Evolutionary conservation across 23 tunicate species (phyloP).

Genomic region (Corella eumyota): DNA sequence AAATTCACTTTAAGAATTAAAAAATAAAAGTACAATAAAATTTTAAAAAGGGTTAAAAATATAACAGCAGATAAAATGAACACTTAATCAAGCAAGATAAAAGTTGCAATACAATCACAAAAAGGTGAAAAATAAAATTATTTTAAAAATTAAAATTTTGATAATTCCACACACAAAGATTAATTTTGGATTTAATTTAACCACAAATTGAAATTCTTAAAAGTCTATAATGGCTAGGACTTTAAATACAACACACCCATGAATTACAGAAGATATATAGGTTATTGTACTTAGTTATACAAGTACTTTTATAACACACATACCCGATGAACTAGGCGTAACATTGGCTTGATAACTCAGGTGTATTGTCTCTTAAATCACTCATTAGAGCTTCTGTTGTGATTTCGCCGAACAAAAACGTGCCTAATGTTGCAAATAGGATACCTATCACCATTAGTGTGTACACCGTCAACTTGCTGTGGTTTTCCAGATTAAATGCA

Average conservation of each 20-base stretch:
- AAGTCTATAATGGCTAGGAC: background rate
- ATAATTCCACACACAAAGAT: no score
- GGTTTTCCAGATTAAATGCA: conserved; percentile 1
- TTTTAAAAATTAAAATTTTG: no score
- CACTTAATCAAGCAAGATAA: no score
- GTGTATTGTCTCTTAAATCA: conserved; percentile 7
- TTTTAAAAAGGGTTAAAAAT: no score
- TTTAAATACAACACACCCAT: background rate
- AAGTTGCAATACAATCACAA: no score
- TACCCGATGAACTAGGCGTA: background rate
- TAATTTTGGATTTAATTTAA: no score
- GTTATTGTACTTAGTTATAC: no score
- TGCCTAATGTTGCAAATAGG: conserved; percentile 48
- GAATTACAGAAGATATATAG: background rate
- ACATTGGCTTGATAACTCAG: conserved; percentile 16
- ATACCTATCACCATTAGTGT: conserved; percentile 35
- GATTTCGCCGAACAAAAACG: conserved; percentile 95
- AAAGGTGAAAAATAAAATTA: no score
- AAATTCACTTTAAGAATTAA: no score
- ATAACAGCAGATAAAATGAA: no score
- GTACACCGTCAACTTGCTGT: conserved; percentile 1
- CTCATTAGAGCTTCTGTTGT: conserved; percentile 95
- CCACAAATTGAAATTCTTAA: background rate
- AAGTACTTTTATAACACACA: background rate
- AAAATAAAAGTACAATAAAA: no score